Evolutionary conservation across 2,113 vertebrate genomes (phyloP), one percentile per base, ranked within the genome.

Genomic region (Sapayoa aenigma): DNA sequence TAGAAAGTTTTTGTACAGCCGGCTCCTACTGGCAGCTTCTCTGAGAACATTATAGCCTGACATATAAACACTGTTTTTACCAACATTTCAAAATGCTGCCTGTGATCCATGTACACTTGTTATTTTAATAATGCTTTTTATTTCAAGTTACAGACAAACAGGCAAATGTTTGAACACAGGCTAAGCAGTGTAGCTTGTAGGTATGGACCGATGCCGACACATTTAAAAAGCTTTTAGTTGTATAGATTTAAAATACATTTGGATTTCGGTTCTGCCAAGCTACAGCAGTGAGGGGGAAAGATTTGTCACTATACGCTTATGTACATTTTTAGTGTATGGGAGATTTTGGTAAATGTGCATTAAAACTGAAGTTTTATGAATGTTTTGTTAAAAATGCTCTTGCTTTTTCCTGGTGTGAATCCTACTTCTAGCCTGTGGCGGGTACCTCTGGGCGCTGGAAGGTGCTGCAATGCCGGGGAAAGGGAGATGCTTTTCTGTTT

Each of bases 21-120:
- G 62, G 55, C 63, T 95, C 83, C 97, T 94, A 96, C 97, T 1
- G 72, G 73, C 90, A 95, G 96, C 96, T 96, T 97, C 97, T 97
- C 95, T 96, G 93, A 96, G 96, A 97, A 93, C 93, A 87, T 95
- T 97, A 74, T 84, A 92, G 85, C 97, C 95, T 98, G 97, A 97
- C 95, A 96, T 93, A 88, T 85, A 97, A 98, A 97, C 94, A 98
- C 95, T 97, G 87, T 98, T 95, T 98, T 98, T 98, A 97, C 97
- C 95, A 97, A 97, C 97, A 97, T 97, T 98, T 97, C 96, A 96
- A 97, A 97, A 95, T 93, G 94, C 74, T 97, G 94, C 93, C 97
- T 97, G 94, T 98, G 98, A 98, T 98, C 97, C 39, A 14, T 81
- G 92, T 83, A 58, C 89, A 90, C 85, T 97, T 95, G 94, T 92